Evolutionary conservation across 2,797 vertebrate genomes (phyloP).

Genomic region (Lacerta agilis): DNA sequence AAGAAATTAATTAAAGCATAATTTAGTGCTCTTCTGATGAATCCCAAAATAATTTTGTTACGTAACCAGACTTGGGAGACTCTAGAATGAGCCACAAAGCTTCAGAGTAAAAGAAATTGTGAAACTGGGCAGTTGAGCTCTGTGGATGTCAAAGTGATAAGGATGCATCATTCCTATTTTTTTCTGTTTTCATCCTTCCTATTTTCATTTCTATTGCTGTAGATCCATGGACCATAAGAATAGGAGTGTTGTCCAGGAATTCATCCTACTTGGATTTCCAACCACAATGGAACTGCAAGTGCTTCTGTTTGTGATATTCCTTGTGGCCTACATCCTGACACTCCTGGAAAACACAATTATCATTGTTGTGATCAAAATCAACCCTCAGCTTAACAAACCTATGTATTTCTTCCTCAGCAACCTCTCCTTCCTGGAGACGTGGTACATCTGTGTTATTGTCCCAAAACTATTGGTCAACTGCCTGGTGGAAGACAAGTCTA

Average conservation of each 20-base stretch:
- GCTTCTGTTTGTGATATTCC: constrained; percentile 52
- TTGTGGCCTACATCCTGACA: constrained; percentile 52
- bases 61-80: background rate
- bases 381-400: constrained; percentile 58
- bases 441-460: constrained; percentile 63
- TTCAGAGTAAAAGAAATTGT: background rate
- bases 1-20: background rate
- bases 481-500: background rate
- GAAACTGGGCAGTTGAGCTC: background rate
- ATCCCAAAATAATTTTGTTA: background rate
- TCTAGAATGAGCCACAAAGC: background rate
- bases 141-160: background rate
- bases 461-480: constrained; percentile 58
- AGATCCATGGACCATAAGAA: constrained; percentile 40
- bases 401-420: constrained; percentile 69
- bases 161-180: background rate
- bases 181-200: background rate
- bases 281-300: constrained; percentile 42
- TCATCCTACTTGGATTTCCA: constrained; percentile 63
- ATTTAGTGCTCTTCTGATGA: background rate
- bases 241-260: constrained; percentile 48
- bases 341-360: constrained; percentile 57
- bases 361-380: constrained; percentile 34
- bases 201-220: background rate
- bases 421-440: constrained; percentile 67